Conservation (phyloP, 2,113 vertebrate species). For the Morone saxatilis region DNA sequence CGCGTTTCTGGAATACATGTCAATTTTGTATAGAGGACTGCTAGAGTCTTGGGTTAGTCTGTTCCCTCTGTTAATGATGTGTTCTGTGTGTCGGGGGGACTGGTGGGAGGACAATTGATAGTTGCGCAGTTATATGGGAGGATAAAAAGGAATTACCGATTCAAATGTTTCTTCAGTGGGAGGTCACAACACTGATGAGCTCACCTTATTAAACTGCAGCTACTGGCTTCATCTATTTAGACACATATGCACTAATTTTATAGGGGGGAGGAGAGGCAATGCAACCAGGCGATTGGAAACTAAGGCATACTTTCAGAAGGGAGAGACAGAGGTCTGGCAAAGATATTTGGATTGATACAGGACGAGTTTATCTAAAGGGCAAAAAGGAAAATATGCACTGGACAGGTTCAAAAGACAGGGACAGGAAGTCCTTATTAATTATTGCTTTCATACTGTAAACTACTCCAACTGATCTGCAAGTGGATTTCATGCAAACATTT, state of each 20-base stretch:
- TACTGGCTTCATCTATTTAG: constrained; percentile 42
- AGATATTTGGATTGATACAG: constrained; percentile 38
- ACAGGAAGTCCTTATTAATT: constrained; percentile 43
- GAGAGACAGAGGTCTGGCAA: constrained; percentile 23
- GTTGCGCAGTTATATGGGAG: too few relatives aligned
- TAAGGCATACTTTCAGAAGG: constrained; percentile 17
- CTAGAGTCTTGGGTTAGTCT: background rate
- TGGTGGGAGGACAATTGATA: constrained; percentile 13
- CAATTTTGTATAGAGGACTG: constrained; percentile 27
- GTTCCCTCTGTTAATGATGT: constrained; percentile 16
- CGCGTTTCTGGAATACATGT: background rate
- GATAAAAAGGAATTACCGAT: constrained; percentile 9
- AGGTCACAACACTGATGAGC: constrained; percentile 31
- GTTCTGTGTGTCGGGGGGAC: background rate
- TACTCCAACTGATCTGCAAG: constrained; percentile 20
- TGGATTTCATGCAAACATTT: constrained; percentile 14
- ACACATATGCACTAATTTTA: constrained; percentile 22
- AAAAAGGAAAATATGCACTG: constrained; percentile 29
- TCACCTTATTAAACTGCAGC: constrained; percentile 34
- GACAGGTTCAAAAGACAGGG: constrained; percentile 33
- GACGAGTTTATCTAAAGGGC: constrained; percentile 15
- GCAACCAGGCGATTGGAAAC: constrained; percentile 12
- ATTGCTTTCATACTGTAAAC: background rate
- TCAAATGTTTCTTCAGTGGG: constrained; percentile 26
- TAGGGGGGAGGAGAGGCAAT: constrained; percentile 31